Evolutionary conservation across 1,140 invertebrate species (phyloP), one percentile per base, ranked within the genome.

Genomic region (Bombus cullumanus): DNA sequence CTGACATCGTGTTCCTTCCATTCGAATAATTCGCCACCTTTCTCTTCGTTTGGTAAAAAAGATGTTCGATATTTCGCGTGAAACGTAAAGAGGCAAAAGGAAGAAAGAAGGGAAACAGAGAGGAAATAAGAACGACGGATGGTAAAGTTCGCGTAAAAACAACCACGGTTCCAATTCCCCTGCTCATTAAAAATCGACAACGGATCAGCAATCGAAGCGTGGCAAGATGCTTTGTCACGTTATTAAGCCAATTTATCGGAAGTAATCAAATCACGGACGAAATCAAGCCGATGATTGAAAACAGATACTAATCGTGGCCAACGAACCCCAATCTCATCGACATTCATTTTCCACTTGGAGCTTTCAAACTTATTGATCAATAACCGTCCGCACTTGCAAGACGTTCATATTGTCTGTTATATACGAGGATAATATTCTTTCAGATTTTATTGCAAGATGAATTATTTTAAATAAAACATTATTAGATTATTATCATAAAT

Each of bases 181-280:
- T 25, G 3, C 28, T 47, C 25, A 47, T 74, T 43, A 47, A 62
- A 53, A 82, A 53, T 68, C 15, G 22, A 25, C 41, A 31, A 22
- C 53, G 25, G 6, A 74, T 64, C 41, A 22, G 37, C 31, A 31
- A 77, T 34, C 47, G 25, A 84, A 84, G 64, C 28, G n/a, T 64
- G 62, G 12, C 62, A 64, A 28, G 13, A 31, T n/a, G 13, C 62
- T 13, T 31, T 13, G n/a, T 64, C 62, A 0, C 12, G 5, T 31
- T n/a, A 3, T 64, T 13, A 15, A 66, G n/a, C n/a, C 15, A 66
- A 31, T 78, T 83, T 69, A 78, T 78, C 18, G 82, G 66, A 71
- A 59, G 15, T 84, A 79, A 84, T 84, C 71, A 31, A 71, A 71
- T 84, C 64, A 62, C 41, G n/a, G 43, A 71, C 12, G 47, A 59